phyloP scores from a whole-genome alignment of 2,113 vertebrate species.

The Hylia prasina region DNA sequence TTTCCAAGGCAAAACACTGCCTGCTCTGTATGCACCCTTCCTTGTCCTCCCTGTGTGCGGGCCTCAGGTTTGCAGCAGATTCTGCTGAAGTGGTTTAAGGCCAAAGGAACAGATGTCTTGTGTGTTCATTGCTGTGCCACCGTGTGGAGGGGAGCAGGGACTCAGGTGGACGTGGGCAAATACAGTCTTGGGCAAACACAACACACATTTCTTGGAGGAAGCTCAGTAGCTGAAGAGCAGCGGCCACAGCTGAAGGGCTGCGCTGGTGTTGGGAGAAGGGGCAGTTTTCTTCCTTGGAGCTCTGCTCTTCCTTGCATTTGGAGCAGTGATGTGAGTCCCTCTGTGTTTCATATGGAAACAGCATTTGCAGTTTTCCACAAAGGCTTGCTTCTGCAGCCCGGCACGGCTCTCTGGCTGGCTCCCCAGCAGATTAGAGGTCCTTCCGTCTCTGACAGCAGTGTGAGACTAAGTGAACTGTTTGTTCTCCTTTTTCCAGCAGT shows the following conservation, averaged over 20 bases:
- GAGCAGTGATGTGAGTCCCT: too few species aligned
- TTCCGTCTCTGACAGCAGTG: neutral
- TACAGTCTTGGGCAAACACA: neutral
- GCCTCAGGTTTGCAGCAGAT: neutral
- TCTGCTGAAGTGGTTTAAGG: neutral
- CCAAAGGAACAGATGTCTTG: neutral
- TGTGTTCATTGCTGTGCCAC: neutral
- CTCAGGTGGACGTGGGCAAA: neutral
- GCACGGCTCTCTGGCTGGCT: neutral
- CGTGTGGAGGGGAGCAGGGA: neutral
- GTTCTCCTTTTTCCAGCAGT: neutral
- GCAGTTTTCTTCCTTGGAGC: neutral
- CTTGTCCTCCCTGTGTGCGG: rapidly evolving
- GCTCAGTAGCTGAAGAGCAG: neutral
- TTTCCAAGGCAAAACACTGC: neutral
- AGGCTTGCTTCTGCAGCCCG: neutral
- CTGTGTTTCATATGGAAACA: neutral
- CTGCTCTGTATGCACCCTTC: rapidly evolving
- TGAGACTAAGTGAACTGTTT: constrained; percentile 22
- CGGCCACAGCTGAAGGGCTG: neutral
- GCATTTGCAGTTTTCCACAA: neutral
- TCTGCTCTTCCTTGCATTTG: too few species aligned
- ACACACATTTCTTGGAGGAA: neutral
- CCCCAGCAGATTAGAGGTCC: neutral
- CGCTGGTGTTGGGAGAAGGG: neutral